These are phyloP conservation scores for Albula goreensis DNA, from an alignment of 2,113 vertebrate genomes.

Conservation along the genomic window DNA sequence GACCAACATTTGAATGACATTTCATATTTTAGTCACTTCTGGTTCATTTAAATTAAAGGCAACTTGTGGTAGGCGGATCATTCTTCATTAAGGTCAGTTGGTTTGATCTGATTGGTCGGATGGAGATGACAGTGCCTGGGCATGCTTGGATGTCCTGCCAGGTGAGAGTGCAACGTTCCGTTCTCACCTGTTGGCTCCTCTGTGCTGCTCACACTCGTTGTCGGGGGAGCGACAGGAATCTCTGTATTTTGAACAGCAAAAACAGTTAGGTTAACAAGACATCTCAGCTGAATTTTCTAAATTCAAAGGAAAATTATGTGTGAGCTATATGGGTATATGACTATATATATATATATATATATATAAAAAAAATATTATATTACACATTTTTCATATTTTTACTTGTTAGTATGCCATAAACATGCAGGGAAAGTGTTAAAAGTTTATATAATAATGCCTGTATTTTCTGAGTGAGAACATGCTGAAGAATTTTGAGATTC, in stretches of 20 bases:
- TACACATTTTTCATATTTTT: background rate
- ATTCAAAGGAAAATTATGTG: background rate
- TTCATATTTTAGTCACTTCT: too few relatives aligned
- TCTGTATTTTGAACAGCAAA: slow-evolving; percentile 69
- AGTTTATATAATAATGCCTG: background rate
- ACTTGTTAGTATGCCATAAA: background rate
- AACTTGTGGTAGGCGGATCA: too few relatives aligned
- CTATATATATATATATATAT: background rate
- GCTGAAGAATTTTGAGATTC: background rate
- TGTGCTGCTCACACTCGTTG: slow-evolving; percentile 83
- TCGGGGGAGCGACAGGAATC: slow-evolving; percentile 85
- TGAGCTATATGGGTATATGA: background rate
- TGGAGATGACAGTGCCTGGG: too few relatives aligned
- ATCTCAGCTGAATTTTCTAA: background rate
- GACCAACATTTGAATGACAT: too few relatives aligned
- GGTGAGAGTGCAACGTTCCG: background rate
- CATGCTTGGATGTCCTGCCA: too few relatives aligned
- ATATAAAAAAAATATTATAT: too few relatives aligned
- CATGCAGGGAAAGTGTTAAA: background rate
- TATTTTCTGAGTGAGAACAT: background rate
- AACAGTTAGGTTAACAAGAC: background rate
- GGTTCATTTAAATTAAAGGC: too few relatives aligned
- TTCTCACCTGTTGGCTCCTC: slow-evolving; percentile 87
- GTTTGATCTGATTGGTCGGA: too few relatives aligned
- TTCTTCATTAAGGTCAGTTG: too few relatives aligned